Percentiles rank a stretch among this genome's conserved stretches.
These are phyloP conservation scores for Cydia splendana DNA, from an alignment of 1,140 invertebrate species.

Conservation along the genomic window DNA sequence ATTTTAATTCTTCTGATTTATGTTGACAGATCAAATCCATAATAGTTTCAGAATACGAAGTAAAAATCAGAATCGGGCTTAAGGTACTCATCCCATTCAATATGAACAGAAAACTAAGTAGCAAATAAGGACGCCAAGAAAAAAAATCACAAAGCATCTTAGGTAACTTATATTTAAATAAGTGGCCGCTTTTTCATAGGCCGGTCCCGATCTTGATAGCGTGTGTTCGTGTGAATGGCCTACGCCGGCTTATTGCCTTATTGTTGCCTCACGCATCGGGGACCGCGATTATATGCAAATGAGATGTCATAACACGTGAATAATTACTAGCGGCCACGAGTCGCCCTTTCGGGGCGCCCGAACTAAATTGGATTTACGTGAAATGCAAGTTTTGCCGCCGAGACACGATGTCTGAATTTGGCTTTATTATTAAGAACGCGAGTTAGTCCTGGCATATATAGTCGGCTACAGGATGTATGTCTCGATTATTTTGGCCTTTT, in stretches of 20 bases:
- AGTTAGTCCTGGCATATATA: not conserved
- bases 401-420: conserved; percentile 60
- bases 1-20: no score
- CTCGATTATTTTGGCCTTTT: no score
- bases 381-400: conserved; percentile 67
- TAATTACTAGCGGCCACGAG: conserved; percentile 76
- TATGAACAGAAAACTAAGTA: not conserved
- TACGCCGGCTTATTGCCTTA: conserved; percentile 56
- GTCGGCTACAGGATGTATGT: not conserved
- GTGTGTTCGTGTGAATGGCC: conserved; percentile 75
- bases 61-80: no score
- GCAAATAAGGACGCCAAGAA: conserved; percentile 46
- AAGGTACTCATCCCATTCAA: no score
- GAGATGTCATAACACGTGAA: conserved; percentile 79
- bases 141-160: conserved; percentile 64
- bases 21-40: no score
- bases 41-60: no score
- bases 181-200: conserved; percentile 75
- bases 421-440: conserved; percentile 18
- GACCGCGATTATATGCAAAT: conserved; percentile 78
- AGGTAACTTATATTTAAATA: conserved; percentile 77
- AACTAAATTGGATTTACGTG: conserved; percentile 76
- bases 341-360: conserved; percentile 71
- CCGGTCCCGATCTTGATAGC: conserved; percentile 73
- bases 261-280: conserved; percentile 74